These are phyloP conservation scores for Zosterops borbonicus DNA, from an alignment of 2,113 vertebrate genomes.

Conservation along the genomic window DNA sequence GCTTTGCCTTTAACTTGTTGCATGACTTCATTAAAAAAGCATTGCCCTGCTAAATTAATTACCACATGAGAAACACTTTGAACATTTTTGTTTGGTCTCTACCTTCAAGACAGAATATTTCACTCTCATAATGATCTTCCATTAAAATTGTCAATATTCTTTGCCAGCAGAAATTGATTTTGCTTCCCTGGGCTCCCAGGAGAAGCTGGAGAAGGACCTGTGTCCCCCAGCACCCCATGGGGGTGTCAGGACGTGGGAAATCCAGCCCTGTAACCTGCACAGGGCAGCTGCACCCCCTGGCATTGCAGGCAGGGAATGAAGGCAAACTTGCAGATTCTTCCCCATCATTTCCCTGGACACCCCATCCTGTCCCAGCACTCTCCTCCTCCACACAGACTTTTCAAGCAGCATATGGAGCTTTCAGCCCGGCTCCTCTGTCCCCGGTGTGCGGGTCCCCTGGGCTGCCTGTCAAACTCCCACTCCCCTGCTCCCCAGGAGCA, in stretches of 20 bases:
- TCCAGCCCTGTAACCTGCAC: neutral
- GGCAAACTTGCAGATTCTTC: accelerated
- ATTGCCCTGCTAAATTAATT: slow-evolving; percentile 28
- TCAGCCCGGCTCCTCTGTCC: neutral
- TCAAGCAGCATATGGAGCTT: slow-evolving; percentile 1
- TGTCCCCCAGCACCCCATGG: neutral
- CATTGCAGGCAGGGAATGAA: neutral
- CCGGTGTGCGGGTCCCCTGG: neutral
- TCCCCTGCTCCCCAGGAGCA: neutral
- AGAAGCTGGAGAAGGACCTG: neutral
- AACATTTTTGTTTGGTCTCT: slow-evolving; percentile 25
- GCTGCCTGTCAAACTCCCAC: slow-evolving; percentile 39
- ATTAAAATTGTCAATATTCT: slow-evolving; percentile 25
- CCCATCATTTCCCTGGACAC: neutral
- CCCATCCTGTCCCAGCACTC: neutral
- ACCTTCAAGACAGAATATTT: slow-evolving; percentile 7
- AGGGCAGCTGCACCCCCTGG: neutral
- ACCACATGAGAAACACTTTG: neutral
- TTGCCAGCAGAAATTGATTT: neutral
- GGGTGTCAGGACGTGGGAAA: neutral
- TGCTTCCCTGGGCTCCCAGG: neutral
- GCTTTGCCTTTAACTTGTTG: slow-evolving; percentile 14
- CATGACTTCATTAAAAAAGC: slow-evolving; percentile 28
- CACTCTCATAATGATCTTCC: neutral
- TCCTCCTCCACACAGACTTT: neutral